Evolutionary conservation across 2,888 invertebrate species (phyloP), one percentile per base, ranked within the genome.

Genomic region (Dione juno): DNA sequence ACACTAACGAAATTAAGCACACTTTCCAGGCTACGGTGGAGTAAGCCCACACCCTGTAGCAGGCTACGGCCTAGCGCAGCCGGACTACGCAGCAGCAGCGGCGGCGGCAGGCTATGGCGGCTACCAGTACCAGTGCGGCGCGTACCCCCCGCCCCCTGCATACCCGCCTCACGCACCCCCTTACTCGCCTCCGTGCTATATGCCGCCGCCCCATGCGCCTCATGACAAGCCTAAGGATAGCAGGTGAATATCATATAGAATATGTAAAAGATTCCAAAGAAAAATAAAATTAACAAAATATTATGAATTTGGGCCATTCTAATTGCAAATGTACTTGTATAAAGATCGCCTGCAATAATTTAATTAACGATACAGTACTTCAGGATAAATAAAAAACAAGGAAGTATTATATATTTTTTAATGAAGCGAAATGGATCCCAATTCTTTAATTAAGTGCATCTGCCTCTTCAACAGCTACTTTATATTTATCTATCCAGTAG

Each of bases 181-280:
- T 67, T 96, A 96, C 88, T 95, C 96, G 66, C 96, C 96, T 66
- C 97, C 97, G 83, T 97, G 97, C 91, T 97, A 97, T 83, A 97
- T 97, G 97, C 97, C 97, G 72, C 96, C 96, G 71, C 97, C 97
- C 48, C 96, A 96, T 84, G 96, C 96, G 77, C 96, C 96, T 72
- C 97, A 96, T 88, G 96, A 97, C 92, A 97, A 96, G 83, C 94
- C 95, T 13, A 96, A 96, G 86, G 96, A 96, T 80, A 94, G 94
- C 89, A 95, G 96, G 96, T 96, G 90, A 94, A 88, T 91, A 90
- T 83, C 75, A 71, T 73, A 52, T 54, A 37, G 16, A 61, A 63
- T 57, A 50, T 16, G 11, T 16, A 14, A 8, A 41, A 19, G 3
- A 43, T 13, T 16, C 0, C 7, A 1, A 28, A 21, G 21, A 28